Percentiles rank a stretch among this genome's conserved stretches.
These are phyloP conservation scores for Noctua pronuba DNA, from an alignment of 2,888 invertebrate genomes.

Conservation along the genomic window DNA sequence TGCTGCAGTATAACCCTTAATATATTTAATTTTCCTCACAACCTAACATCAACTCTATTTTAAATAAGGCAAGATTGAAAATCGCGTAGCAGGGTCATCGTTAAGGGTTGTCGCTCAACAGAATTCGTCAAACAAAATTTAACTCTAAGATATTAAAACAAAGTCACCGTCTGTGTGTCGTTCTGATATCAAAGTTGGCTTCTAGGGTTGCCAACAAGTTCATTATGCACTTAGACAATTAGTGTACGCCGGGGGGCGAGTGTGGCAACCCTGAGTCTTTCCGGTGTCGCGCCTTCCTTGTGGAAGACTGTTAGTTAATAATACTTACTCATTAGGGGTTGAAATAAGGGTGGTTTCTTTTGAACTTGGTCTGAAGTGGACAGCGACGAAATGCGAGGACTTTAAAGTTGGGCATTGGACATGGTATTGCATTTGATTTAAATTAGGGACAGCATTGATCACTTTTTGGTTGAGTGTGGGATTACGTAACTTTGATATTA, in stretches of 20 bases:
- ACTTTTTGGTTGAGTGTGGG: background rate
- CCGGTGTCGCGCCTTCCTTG: slow-evolving; percentile 80
- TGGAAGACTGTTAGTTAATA: slow-evolving; percentile 68
- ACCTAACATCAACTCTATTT: slow-evolving; percentile 62
- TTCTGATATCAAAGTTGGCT: slow-evolving; percentile 69
- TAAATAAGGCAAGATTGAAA: background rate
- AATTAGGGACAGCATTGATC: background rate
- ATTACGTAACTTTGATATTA: background rate
- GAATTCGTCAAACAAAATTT: slow-evolving; percentile 67
- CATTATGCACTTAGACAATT: slow-evolving; percentile 90
- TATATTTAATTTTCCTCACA: slow-evolving; percentile 50
- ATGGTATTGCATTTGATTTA: slow-evolving; percentile 3
- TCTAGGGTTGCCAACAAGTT: slow-evolving; percentile 87
- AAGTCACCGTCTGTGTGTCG: slow-evolving; percentile 64
- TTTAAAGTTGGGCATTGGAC: background rate
- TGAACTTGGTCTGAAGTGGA: slow-evolving; percentile 53
- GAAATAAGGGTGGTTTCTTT: slow-evolving; percentile 56
- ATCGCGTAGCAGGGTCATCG: background rate
- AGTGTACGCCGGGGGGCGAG: slow-evolving; percentile 84
- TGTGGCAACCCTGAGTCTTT: slow-evolving; percentile 81
- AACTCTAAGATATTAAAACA: slow-evolving; percentile 64
- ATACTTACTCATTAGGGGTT: slow-evolving; percentile 69
- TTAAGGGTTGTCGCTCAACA: slow-evolving; percentile 59
- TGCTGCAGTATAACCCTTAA: slow-evolving; percentile 76
- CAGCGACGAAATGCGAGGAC: slow-evolving; percentile 9